These are phyloP conservation scores for Manduca sexta DNA, from an alignment of 1,140 invertebrate species.

Conservation along the genomic window DNA sequence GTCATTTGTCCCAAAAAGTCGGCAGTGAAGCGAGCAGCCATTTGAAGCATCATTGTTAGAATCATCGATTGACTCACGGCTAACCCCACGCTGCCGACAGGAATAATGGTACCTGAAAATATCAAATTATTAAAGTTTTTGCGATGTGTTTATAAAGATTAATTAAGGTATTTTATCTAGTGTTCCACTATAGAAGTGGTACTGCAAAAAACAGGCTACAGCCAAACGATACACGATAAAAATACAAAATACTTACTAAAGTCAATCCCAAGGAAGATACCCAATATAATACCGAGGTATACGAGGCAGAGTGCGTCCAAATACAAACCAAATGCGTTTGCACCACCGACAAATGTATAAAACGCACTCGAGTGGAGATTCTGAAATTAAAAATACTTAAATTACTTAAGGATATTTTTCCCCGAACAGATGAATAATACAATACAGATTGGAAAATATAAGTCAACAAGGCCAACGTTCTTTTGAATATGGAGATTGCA, in stretches of 20 bases:
- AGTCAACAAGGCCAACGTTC: not conserved
- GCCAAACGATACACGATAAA: too few relatives aligned
- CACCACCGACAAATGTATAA: slow-evolving; percentile 50
- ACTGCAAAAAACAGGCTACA: too few relatives aligned
- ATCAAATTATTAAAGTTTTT: too few relatives aligned
- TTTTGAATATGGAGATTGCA: not conserved
- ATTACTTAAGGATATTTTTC: too few relatives aligned
- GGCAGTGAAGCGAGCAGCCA: slow-evolving; percentile 85
- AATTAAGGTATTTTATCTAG: too few relatives aligned
- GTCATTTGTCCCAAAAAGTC: slow-evolving; percentile 90
- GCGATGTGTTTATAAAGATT: too few relatives aligned
- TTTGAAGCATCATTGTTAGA: slow-evolving; percentile 88
- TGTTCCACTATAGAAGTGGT: too few relatives aligned
- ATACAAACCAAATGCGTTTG: slow-evolving; percentile 52
- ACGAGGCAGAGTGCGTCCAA: slow-evolving; percentile 52
- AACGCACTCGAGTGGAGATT: slow-evolving; percentile 58
- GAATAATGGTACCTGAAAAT: slow-evolving; percentile 30
- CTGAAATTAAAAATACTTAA: slow-evolving; percentile 31
- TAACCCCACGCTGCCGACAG: slow-evolving; percentile 80
- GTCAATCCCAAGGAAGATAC: slow-evolving; percentile 51
- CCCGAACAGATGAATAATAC: not conserved
- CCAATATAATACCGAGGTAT: slow-evolving; percentile 47
- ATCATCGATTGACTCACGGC: slow-evolving; percentile 85
- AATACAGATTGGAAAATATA: not conserved
- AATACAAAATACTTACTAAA: slow-evolving; percentile 48